Base-by-base conservation (phyloP, 2,888 invertebrate genomes). In the Philereme transversata region DNA sequence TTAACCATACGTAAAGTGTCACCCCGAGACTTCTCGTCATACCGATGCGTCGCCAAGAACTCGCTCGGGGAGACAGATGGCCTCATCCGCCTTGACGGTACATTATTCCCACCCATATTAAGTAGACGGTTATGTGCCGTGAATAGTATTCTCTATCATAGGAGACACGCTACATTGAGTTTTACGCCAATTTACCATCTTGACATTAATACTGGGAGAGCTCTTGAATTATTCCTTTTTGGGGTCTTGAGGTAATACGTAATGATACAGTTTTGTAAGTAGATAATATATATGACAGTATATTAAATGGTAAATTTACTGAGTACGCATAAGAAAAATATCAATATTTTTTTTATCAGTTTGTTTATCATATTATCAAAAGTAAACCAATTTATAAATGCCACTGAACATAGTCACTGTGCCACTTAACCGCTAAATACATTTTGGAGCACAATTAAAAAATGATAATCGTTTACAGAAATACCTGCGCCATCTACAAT, bases 1-100 rank as follows among this genome's bases (percentile, higher is more conserved):
- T 94, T 98, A 81, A 97, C 97, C 90, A 97, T 98, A 83, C 94
- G 96, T 61, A 95, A 95, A 84, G 96, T 97, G 68, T 95, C 95
- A 53, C 92, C 93, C 64, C 94, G 94, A 75, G 97, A 97, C 88
- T 97, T 97, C 83, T 97, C 97, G 61, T 96, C 97, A 56, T 97
- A 97, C 93, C 96, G 96, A 84, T 97, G 97, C 84, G 96, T 97
- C 67, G 97, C 97, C 55, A 98, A 97, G 91, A 98, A 98, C 88
- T 97, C 97, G 46, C 93, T 97, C 43, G 97, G 97, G 60, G 97
- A 97, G 86, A 97, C 97, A 45, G 97, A 97, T 86, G 97, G 97
- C 51, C 95, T 97, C 75, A 97, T 97, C 82, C 96, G 97, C 87
- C 93, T 97, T 69, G 97, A 97, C 88, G 97, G 97, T 97, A 92